phyloP scores from a whole-genome alignment of 2,888 invertebrate genomes.

The Rhagonycha fulva region DNA sequence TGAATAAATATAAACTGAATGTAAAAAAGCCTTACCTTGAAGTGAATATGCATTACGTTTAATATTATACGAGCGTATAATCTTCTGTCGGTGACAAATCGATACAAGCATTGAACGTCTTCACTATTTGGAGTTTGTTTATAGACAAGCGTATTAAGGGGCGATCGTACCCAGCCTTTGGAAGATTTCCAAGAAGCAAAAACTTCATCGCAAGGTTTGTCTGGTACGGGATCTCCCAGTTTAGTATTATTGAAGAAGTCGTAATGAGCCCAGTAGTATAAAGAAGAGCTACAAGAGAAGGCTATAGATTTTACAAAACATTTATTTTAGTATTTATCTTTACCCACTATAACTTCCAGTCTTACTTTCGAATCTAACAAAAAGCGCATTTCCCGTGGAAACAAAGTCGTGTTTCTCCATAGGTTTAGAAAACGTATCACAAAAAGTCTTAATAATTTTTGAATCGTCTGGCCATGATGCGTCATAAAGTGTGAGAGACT shows the following conservation, averaged over 20 bases:
- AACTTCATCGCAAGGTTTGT: conserved; percentile 84
- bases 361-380: conserved; percentile 88
- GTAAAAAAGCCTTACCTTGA: conserved; percentile 62
- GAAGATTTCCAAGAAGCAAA: conserved; percentile 84
- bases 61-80: conserved; percentile 81
- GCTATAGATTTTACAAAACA: neutral
- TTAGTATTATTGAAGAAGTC: conserved; percentile 92
- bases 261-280: conserved; percentile 94
- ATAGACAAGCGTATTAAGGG: conserved; percentile 85
- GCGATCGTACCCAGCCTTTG: conserved; percentile 77
- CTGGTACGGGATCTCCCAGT: conserved; percentile 79
- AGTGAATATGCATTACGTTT: conserved; percentile 76
- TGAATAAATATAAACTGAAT: neutral
- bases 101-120: conserved; percentile 81
- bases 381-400: conserved; percentile 84
- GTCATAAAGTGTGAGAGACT: conserved; percentile 88
- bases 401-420: conserved; percentile 94
- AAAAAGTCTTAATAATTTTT: conserved; percentile 90
- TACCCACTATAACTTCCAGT: conserved; percentile 90
- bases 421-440: conserved; percentile 90
- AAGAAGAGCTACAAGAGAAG: conserved; percentile 69
- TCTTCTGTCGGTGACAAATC: conserved; percentile 81
- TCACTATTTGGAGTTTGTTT: conserved; percentile 73
- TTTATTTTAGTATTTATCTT: conserved; percentile 39
- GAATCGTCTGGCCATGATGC: conserved; percentile 87